Conservation (phyloP, 1,140 invertebrate species). For the Venustaconcha ellipsiformis region DNA sequence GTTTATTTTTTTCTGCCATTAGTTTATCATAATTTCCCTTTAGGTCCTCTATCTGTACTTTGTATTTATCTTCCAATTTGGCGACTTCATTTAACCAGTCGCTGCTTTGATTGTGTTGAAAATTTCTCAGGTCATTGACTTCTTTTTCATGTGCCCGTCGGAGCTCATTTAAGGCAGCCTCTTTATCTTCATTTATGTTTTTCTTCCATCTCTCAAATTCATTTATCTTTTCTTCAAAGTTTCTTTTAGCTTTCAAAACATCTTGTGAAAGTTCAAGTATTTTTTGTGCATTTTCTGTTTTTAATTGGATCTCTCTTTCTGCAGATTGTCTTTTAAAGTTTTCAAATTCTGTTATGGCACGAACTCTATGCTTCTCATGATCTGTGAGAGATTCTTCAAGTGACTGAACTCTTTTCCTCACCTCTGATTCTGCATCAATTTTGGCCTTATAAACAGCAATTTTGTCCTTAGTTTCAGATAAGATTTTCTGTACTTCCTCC, state of each 20-base stretch:
- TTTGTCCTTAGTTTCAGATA: conserved; percentile 64
- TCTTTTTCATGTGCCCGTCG: conserved; percentile 55
- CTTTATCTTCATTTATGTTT: conserved; percentile 52
- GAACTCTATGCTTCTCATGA: conserved; percentile 44
- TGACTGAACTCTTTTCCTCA: conserved; percentile 41
- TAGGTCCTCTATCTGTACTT: conserved; percentile 48
- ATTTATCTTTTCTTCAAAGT: conserved; percentile 61
- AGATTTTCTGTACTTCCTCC: conserved; percentile 62
- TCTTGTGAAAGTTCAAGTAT: conserved; percentile 60
- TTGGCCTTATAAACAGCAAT: conserved; percentile 54
- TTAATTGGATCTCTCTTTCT: conserved; percentile 51
- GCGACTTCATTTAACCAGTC: conserved; percentile 54
- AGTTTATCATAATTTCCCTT: conserved; percentile 45
- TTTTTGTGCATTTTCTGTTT: conserved; percentile 58
- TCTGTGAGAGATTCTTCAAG: conserved; percentile 44
- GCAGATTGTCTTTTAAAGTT: conserved; percentile 52
- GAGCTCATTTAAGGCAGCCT: conserved; percentile 52
- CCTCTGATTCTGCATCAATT: conserved; percentile 43
- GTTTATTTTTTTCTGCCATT: conserved; percentile 51
- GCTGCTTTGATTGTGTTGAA: conserved; percentile 43
- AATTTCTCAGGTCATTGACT: conserved; percentile 51
- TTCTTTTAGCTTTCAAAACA: conserved; percentile 57
- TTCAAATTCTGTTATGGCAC: conserved; percentile 52
- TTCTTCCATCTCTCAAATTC: conserved; percentile 55
- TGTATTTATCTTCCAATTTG: conserved; percentile 56